Evolutionary conservation across 2,797 vertebrate species (phyloP), one percentile per base, ranked within the genome.

Genomic region (Oryzias dopingdopingensis): DNA sequence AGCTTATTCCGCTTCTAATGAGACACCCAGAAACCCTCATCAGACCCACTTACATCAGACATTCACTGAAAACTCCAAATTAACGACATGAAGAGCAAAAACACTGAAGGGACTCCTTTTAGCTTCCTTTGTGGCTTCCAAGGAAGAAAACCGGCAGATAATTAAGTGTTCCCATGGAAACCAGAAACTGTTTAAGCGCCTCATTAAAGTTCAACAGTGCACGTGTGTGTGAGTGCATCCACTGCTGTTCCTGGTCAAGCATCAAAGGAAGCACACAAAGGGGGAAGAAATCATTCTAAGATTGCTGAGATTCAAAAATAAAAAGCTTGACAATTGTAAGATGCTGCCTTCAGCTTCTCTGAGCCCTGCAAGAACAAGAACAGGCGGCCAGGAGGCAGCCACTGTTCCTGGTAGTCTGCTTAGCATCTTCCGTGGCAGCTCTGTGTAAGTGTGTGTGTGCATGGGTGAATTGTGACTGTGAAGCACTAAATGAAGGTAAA

Each of bases 91-190:
- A 8, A 44, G 10, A 2, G 42, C 23, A 37, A 46, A 4, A 60
- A 60, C n/a, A 43, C 80, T 59, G 50, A 16, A 59, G 77, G 80
- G 77, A 73, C 56, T 26, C 14, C 1, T 75, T 72, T 57, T 41
- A 43, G 22, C 50, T 14, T 0, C 65, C 67, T 74, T 20, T 42
- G 55, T 50, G 55, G 29, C 6, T 41, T 20, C 6, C 53, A 69
- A 44, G 26, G 49, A 37, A 23, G 16, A 54, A 55, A 72, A 65
- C 43, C 42, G 47, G 55, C 24, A 52, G 20, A 47, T 74, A 52
- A 75, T 69, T 54, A 20, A 51, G 52, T 29, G 60, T 59, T 46
- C 18, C 42, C 50, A 37, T 1, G 49, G 55, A 41, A 65, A 68
- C 29, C n/a, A 10, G 14, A 14, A 6, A 29, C 29, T 49, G 24